Evolutionary conservation across 2,113 vertebrate genomes (phyloP), one percentile per base, ranked within the genome.

Genomic region (Oxyruncus cristatus): DNA sequence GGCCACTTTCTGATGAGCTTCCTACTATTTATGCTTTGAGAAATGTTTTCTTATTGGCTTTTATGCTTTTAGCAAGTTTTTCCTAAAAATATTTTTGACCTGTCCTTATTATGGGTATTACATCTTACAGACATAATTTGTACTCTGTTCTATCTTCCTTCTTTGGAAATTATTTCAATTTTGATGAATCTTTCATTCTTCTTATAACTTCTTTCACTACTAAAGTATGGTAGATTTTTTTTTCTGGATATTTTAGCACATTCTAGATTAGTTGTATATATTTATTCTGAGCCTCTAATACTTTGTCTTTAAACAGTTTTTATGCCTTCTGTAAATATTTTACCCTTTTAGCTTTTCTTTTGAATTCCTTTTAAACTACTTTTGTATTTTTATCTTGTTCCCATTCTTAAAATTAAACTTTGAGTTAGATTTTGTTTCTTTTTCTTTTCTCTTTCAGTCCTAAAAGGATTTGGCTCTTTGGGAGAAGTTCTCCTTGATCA

Each of bases 141-240:
- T 65, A 22, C 46, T 87, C 65, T 52, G 47, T 84, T 92, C 91
- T 91, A 87, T 94, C 86, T 97, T 96, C 96, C 96, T 96, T 96
- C 95, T 96, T 97, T 95, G 96, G 95, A 96, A 95, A 95, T 91
- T 84, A 89, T 92, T 95, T 95, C 93, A 91, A 87, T 95, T 95
- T 91, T 93, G 86, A 93, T 89, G 65, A 95, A 95, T 91, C 74
- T 95, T 68, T 84, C 63, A 50, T 94, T 92, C 90, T 95, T 94
- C 92, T 94, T 86, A 21, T 77, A 91, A 88, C 63, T 85, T 92
- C 61, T 95, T 95, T 87, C 95, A 86, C 68, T 86, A 46, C 83
- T 63, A 81, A 95, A 91, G 79, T 68, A 95, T 78, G 68, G 75
- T 56, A 80, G 58, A 52, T 42, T 85, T n/a, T 80, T 94, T 71